A percentile compares a stretch with the other conserved stretches of the same genome.
phyloP scores from a whole-genome alignment of 53 echinoderm and acorn worm genomes.

The Temnopleurus reevesii region DNA sequence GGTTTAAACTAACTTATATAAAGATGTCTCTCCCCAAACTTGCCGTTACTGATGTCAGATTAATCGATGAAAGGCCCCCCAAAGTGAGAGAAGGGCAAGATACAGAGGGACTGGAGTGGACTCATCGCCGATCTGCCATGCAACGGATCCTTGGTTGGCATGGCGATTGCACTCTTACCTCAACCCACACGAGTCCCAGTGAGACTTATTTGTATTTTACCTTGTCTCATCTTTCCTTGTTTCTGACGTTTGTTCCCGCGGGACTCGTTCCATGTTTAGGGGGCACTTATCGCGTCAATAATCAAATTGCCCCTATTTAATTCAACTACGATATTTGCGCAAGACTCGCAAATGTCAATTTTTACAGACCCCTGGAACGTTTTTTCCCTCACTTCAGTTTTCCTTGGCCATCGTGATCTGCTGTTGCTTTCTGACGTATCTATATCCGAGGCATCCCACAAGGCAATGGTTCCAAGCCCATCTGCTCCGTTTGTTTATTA shows the following conservation, averaged over 20 bases:
- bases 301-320: conserved; percentile 64
- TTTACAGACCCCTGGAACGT: conserved; percentile 50
- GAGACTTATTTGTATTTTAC: conserved; percentile 42
- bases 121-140: neutral
- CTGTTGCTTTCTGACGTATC: conserved; percentile 32
- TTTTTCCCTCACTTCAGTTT: conserved; percentile 6
- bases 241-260: conserved; percentile 16
- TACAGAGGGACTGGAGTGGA: neutral
- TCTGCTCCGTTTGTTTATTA: conserved; percentile 37
- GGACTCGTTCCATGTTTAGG: conserved; percentile 47
- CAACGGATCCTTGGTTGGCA: conserved; percentile 1
- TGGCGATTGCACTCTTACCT: conserved; percentile 27
- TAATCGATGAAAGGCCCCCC: too few relatives aligned
- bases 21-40: too few relatives aligned
- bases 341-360: conserved; percentile 62
- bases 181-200: conserved; percentile 15
- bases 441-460: neutral
- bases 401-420: neutral
- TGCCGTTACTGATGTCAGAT: too few relatives aligned
- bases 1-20: too few relatives aligned
- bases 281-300: conserved; percentile 60
- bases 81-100: neutral
- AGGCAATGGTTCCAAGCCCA: neutral
- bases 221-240: neutral
- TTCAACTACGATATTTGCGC: conserved; percentile 61